Evolutionary conservation across 2,797 vertebrate genomes (phyloP), one percentile per base, ranked within the genome.

Genomic region (Cuculus canorus): DNA sequence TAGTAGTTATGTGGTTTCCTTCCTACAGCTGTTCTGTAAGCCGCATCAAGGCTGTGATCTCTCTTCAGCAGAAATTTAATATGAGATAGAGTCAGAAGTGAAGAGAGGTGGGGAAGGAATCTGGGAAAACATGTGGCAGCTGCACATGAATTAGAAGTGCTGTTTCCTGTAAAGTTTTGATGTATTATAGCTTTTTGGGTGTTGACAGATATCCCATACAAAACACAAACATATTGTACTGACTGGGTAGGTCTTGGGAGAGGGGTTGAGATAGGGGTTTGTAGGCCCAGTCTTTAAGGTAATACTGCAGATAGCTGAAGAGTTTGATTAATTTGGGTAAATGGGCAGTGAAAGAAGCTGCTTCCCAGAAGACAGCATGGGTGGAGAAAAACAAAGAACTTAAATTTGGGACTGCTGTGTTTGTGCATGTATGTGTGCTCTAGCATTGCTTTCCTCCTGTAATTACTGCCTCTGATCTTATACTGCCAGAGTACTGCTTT

Each of bases 401-500:
- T 84, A 10, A 53, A 54, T 45, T 54, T 66, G 52, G 87, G 41
- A 11, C 33, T 37, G 9, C 76, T 50, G 0, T 27, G 17, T 65
- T 43, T 64, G 35, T 33, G 25, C 3, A 0, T 32, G 27, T 35
- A 0, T 17, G 16, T 1, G 3, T 24, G 18, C 56, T 66, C 30
- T 71, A 61, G 33, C 9, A 4, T 21, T 82, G 37, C 21, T 57
- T 57, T 80, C 17, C 23, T 69, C 17, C 33, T 78, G 15, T 19
- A 60, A 33, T 32, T 86, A 37, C 43, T 64, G 33, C 39, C 54
- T 90, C 39, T 63, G 21, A 27, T 4, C 50, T 48, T 69, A 27
- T 5, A 3, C 15, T 81, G 68, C 37, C 15, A 56, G 9, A 82
- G 24, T 32, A 22, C 27, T 53, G 24, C 37, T 79, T 78, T 79